Evolutionary conservation across 1,140 invertebrate species (phyloP), one percentile per base, ranked within the genome.

Genomic region (Cephus cinctus): DNA sequence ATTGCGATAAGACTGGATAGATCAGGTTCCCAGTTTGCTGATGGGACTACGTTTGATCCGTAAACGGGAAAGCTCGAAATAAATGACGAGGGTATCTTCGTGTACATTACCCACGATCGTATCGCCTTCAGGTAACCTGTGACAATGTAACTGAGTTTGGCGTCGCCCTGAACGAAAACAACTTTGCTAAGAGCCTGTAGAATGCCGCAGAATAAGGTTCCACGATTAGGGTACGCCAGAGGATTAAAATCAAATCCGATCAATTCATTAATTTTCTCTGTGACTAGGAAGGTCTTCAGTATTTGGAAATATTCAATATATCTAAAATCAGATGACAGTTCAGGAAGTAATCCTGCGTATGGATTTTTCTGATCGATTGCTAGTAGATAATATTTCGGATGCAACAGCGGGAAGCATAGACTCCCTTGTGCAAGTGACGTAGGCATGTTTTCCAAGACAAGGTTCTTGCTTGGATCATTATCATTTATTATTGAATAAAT

Each of bases 171-270:
- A 6, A 36, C 34, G 3, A 12, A 18, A 11, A 15, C 19, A 9
- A 18, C 14, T 15, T 11, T 18, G 2, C 14, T 5, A 0, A 36
- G 34, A 4, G 14, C 19, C 3, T 36, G 34, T 8, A 36, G 19
- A 11, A 36, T 18, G 8, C 3, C 15, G 6, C 9, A 9, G 14
- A 56, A 15, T 30, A 56, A 45, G 9, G 54, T 30, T 0, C 39
- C 44, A 20, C 42, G 47, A 31, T 54, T 56, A 4, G 54, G 54
- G 18, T 48, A 54, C 2, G 16, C 6, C 4, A 43, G 6, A 2
- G 54, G 54, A 6, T 56, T 6, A 2, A 53, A 56, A 43, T 54
- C 16, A 18, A 31, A 5, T 6, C 53, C 53, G 23, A 52, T 25
- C 22, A 49, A n/a, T 35, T 39, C 15, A 19, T 1, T 6, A 14